Evolutionary conservation across 1,140 invertebrate species (phyloP).

Genomic region (Leptestheria dahalacensis): DNA sequence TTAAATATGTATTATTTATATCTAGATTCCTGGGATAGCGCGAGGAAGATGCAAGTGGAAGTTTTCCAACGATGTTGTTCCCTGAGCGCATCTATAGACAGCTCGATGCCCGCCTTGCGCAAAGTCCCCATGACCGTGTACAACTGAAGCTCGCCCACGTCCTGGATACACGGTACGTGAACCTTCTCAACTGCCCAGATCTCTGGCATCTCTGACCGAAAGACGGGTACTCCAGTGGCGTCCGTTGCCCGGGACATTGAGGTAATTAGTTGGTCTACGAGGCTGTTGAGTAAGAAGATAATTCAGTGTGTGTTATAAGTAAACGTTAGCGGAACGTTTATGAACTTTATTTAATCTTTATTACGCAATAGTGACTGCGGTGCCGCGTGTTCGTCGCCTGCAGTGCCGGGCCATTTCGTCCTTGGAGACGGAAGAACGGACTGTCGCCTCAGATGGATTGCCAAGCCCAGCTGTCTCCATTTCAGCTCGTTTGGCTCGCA

Average conservation of each 20-base stretch:
- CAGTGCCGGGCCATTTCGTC: not conserved
- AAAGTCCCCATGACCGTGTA: not conserved
- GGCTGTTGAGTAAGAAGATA: not conserved
- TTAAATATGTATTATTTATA: too few relatives aligned
- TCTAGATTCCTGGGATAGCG: conserved; percentile 8
- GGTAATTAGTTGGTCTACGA: not conserved
- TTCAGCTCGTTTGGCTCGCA: not conserved
- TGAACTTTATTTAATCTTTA: too few relatives aligned
- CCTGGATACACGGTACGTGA: conserved; percentile 8
- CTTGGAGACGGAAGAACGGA: not conserved
- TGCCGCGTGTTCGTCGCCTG: not conserved
- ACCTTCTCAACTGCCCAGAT: not conserved
- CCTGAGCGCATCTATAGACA: conserved; percentile 2
- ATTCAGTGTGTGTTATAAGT: too few relatives aligned
- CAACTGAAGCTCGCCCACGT: not conserved
- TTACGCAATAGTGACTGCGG: not conserved
- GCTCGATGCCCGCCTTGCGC: not conserved
- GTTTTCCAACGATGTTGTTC: not conserved
- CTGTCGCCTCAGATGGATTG: not conserved
- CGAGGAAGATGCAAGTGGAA: not conserved
- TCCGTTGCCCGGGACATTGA: conserved; percentile 4
- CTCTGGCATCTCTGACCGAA: not conserved
- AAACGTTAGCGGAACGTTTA: not conserved
- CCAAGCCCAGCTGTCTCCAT: not conserved
- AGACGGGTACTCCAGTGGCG: not conserved